These are phyloP conservation scores for Apoda limacodes DNA, from an alignment of 2,888 invertebrate species.

Conservation along the genomic window DNA sequence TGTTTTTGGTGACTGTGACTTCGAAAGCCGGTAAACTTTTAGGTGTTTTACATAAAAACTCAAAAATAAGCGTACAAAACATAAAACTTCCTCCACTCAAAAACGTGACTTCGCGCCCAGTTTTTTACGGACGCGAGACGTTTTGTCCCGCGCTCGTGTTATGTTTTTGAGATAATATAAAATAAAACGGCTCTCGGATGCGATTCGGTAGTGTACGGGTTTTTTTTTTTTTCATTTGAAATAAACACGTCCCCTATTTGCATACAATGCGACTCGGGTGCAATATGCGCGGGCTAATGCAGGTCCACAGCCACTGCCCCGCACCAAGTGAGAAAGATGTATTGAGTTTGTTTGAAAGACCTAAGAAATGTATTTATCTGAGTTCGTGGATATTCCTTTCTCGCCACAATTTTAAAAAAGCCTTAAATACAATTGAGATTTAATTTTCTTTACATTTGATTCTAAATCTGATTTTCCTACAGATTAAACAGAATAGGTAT, in stretches of 20 bases:
- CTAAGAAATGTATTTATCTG: too few species aligned
- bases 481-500: too few species aligned
- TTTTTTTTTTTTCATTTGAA: slow-evolving; percentile 41
- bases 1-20: too few species aligned
- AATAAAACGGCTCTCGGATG: slow-evolving; percentile 34
- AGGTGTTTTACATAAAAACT: too few species aligned
- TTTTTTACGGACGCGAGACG: slow-evolving; percentile 23
- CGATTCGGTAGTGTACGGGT: slow-evolving; percentile 31
- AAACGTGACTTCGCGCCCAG: slow-evolving; percentile 30
- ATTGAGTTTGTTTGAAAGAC: too few species aligned
- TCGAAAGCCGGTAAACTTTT: too few species aligned
- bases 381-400: too few species aligned
- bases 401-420: too few species aligned
- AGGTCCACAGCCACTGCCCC: neutral
- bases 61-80: slow-evolving; percentile 12
- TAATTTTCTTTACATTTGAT: too few species aligned
- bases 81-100: slow-evolving; percentile 20
- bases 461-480: too few species aligned
- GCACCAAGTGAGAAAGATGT: slow-evolving; percentile 23
- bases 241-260: slow-evolving; percentile 60
- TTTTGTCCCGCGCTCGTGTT: slow-evolving; percentile 35
- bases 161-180: slow-evolving; percentile 47
- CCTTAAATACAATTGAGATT: too few species aligned
- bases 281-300: slow-evolving; percentile 54
- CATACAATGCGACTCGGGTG: slow-evolving; percentile 59